Evolutionary conservation across 2,888 invertebrate genomes (phyloP), one percentile per base, ranked within the genome.

Genomic region (Amphipoea lucens): DNA sequence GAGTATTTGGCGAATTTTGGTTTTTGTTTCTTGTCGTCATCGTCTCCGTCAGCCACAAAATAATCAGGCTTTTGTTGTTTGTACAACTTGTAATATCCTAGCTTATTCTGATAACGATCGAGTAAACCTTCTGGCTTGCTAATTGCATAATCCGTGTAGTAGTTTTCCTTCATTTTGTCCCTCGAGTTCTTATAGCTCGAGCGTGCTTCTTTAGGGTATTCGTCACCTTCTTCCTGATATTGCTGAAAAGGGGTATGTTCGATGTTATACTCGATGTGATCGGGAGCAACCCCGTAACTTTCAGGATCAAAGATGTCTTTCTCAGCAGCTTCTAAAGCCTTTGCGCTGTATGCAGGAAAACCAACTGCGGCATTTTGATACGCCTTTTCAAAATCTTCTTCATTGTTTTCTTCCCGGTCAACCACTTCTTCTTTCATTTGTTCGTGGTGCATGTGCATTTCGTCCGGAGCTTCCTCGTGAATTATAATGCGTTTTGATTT

Each of bases 351-450:
- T 0, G 95, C 95, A 29, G 96, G 96, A 80, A 97, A 97, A 11
- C 96, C 97, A 75, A 92, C 92, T 0, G 97, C 96, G 29, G 97
- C 94, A 75, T 96, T 92, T 89, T 96, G 94, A 76, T 97, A 97
- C 4, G 95, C 95, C 72, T 95, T 95, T 85, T 97, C 96, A 86
- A 97, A 97, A 82, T 96, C 95, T 89, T 97, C 94, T 88, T 97
- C 97, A 67, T 92, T 95, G 74, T 96, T 95, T 86, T 95, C 94
- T 81, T 96, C 95, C n/a, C 93, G 92, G 45, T 93, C 92, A 1
- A 94, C 89, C 82, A 93, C 92, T 89, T 94, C 93, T 51, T 93
- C 93, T 73, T 92, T 91, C 77, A 94, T 90, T 84, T 95, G 93
- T 86, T 95, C 95, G 75, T 91, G 90, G 36, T 93, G 90, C 72